phyloP scores from a whole-genome alignment of 64 coral and sea anemone genomes.

The Orbicella faveolata region DNA sequence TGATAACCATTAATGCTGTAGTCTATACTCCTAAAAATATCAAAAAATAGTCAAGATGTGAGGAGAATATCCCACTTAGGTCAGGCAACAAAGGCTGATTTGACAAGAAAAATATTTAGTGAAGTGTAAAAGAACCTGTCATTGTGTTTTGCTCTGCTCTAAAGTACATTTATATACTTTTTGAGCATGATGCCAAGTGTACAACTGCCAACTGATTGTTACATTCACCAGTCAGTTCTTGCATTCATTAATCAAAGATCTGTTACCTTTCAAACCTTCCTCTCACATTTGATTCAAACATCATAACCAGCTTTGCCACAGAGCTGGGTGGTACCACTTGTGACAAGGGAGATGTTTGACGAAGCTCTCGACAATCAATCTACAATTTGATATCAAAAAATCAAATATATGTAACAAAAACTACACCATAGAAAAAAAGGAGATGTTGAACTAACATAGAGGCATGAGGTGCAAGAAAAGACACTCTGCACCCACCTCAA shows the following conservation, averaged over 20 bases:
- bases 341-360: constrained; percentile 94
- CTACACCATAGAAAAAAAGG: neutral
- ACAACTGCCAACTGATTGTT: no score
- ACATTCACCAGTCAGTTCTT: no score
- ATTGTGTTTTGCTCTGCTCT: no score
- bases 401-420: neutral
- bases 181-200: no score
- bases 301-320: constrained; percentile 79
- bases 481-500: constrained; percentile 55
- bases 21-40: constrained; percentile 71
- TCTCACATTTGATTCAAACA: constrained; percentile 98
- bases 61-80: no score
- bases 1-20: constrained; percentile 93
- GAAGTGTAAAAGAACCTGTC: no score
- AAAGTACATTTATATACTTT: no score
- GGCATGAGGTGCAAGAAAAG: neutral
- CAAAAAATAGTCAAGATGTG: no score
- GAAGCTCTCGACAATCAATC: constrained; percentile 95
- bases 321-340: constrained; percentile 94
- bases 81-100: no score
- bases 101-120: no score
- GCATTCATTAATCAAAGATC: no score
- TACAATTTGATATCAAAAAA: constrained; percentile 18
- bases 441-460: neutral
- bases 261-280: constrained; percentile 92